These are phyloP conservation scores for Neosilurus hyrtlii DNA, from an alignment of 2,797 vertebrate genomes.

Conservation along the genomic window DNA sequence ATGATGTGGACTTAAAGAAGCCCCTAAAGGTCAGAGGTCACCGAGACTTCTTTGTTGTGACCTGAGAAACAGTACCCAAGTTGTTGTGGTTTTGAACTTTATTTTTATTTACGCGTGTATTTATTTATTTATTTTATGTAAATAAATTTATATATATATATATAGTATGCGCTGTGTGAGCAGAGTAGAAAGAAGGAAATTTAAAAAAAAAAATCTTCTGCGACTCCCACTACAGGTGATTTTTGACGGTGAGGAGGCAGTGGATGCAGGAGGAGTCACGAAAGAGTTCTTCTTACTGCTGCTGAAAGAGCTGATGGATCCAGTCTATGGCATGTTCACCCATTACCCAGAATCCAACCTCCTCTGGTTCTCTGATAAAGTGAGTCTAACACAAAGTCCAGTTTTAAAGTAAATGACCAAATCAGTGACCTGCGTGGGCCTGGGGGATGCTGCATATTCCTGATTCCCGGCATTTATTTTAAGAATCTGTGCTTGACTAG, in stretches of 20 bases:
- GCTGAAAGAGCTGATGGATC: constrained; percentile 93
- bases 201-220: no score
- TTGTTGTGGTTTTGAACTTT: not conserved
- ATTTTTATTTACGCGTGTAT: no score
- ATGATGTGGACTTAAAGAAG: constrained; percentile 94
- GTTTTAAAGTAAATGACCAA: not conserved
- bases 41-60: not conserved
- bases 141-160: no score
- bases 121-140: no score
- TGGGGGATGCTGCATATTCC: not conserved
- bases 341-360: constrained; percentile 90
- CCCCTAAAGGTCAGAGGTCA: constrained; percentile 85
- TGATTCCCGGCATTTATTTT: constrained; percentile 13
- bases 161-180: no score
- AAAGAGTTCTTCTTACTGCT: constrained; percentile 97
- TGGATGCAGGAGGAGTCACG: constrained; percentile 93
- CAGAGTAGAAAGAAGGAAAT: not conserved
- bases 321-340: constrained; percentile 98
- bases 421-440: not conserved
- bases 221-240: constrained; percentile 79
- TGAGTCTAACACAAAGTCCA: constrained; percentile 63
- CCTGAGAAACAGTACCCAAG: not conserved
- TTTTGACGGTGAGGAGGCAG: constrained; percentile 95
- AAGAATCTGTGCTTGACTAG: constrained; percentile 1
- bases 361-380: constrained; percentile 97